Conservation (phyloP, 2,888 invertebrate genomes). For the Coremacera marginata region DNA sequence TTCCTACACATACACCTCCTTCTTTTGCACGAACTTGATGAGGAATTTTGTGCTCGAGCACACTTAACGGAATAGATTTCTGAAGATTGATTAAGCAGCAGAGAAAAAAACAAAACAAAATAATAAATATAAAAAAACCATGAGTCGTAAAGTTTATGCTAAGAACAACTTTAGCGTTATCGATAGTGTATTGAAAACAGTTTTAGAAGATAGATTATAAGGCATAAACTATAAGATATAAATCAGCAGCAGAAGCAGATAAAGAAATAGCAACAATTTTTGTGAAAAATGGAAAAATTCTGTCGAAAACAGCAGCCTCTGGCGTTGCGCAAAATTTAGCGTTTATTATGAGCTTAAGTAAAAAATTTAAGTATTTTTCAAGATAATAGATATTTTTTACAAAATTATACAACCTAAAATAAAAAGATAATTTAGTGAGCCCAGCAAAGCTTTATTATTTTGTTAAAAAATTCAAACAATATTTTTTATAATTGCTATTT, state of each 20-base stretch:
- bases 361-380: too few relatives aligned
- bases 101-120: background rate
- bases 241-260: background rate
- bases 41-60: constrained; percentile 28
- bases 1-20: background rate
- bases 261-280: background rate
- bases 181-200: constrained; percentile 25
- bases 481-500: too few relatives aligned
- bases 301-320: background rate
- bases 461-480: too few relatives aligned
- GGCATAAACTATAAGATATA: background rate
- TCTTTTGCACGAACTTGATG: background rate
- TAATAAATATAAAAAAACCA: background rate
- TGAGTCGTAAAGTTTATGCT: constrained; percentile 7
- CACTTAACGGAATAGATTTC: constrained; percentile 13
- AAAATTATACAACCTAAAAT: too few relatives aligned
- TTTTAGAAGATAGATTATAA: background rate
- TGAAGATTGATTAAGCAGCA: constrained; percentile 30
- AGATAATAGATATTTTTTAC: too few relatives aligned
- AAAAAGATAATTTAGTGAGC: too few relatives aligned
- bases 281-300: background rate
- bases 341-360: background rate
- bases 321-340: background rate
- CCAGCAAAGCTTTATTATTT: too few relatives aligned
- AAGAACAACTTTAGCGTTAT: constrained; percentile 29